Percentiles rank a stretch among this genome's conserved stretches.
phyloP scores from a whole-genome alignment of 2,888 invertebrate species.

The Melieria omissa region DNA sequence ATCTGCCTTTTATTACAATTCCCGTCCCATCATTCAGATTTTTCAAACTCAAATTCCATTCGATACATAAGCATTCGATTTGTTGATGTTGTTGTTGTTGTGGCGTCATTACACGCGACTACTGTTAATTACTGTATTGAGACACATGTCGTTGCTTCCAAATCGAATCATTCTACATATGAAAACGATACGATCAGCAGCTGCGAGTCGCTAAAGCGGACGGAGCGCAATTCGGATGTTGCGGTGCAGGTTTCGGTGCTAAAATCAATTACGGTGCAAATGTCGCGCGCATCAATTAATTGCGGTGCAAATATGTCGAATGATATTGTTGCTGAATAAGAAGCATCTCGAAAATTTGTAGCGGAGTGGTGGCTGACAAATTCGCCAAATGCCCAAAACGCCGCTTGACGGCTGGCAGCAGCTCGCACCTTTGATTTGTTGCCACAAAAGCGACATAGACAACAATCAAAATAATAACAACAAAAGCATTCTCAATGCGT shows the following conservation, averaged over 20 bases:
- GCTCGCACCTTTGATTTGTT: not conserved
- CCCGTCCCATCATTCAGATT: too few species aligned
- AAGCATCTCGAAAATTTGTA: slow-evolving; percentile 24
- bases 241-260: slow-evolving; percentile 22
- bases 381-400: slow-evolving; percentile 21
- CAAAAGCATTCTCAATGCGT: slow-evolving; percentile 2
- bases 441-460: not conserved
- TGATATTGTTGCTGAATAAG: slow-evolving; percentile 12
- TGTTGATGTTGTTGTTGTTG: too few species aligned
- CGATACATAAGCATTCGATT: too few species aligned
- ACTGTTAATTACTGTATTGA: too few species aligned
- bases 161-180: too few species aligned
- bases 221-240: too few species aligned
- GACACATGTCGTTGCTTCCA: too few species aligned
- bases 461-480: slow-evolving; percentile 11
- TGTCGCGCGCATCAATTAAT: slow-evolving; percentile 30
- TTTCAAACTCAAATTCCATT: too few species aligned
- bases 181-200: too few species aligned
- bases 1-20: too few species aligned
- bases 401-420: not conserved
- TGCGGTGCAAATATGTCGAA: slow-evolving; percentile 16
- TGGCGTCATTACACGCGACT: too few species aligned
- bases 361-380: slow-evolving; percentile 28
- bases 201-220: not conserved
- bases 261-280: slow-evolving; percentile 33